Evolutionary conservation across 2,113 vertebrate species (phyloP).

Genomic region (Halcyon senegalensis): DNA sequence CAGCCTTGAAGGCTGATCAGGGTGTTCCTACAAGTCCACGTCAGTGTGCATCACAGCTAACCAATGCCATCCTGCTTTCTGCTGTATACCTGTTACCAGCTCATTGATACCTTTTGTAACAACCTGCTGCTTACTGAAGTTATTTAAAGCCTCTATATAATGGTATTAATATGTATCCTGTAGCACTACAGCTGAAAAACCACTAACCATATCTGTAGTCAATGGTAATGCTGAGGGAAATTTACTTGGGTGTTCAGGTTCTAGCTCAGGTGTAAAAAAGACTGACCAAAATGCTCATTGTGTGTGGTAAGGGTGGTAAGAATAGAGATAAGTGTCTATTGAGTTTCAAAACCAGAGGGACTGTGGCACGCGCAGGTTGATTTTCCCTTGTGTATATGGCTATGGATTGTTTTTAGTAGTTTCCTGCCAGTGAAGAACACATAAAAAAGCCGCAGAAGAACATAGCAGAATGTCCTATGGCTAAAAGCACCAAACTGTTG

Average conservation of each 20-base stretch:
- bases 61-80: not conserved
- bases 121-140: not conserved
- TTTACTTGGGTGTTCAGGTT: not conserved
- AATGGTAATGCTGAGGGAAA: not conserved
- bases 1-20: not conserved
- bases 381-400: not conserved
- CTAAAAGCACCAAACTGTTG: not conserved
- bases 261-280: not conserved
- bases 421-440: not conserved
- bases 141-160: not conserved
- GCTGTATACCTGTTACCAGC: not conserved
- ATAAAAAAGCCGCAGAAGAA: not conserved
- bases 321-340: not conserved
- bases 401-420: not conserved
- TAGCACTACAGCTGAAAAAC: not conserved
- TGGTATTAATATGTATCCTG: not conserved
- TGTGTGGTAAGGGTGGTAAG: not conserved
- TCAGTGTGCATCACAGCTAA: not conserved
- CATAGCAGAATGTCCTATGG: not conserved
- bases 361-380: accelerated
- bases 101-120: not conserved
- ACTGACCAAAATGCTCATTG: not conserved
- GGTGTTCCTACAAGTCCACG: not conserved
- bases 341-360: not conserved
- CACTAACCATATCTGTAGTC: not conserved